Evolutionary conservation across 2,113 vertebrate species (phyloP), one percentile per base, ranked within the genome.

Genomic region (Corythornis cristatus): DNA sequence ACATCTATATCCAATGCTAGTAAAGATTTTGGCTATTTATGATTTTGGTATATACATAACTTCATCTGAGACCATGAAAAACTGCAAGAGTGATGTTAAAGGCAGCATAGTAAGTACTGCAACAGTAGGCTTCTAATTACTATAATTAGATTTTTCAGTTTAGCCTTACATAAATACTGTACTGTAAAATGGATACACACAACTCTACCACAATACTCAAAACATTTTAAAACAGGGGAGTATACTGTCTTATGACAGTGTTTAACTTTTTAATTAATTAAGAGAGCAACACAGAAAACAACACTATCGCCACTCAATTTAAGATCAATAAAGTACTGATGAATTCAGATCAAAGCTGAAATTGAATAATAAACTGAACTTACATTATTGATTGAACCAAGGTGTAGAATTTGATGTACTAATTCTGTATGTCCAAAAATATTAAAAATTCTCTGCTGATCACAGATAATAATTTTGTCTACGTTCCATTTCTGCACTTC

Each of bases 331-430:
- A 93, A 79, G 54, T 66, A 82, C 78, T 92, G 83, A 92, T 93
- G 48, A 96, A 92, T 90, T 95, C 77, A 93, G 77, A 94, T 95
- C 81, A 92, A 92, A 95, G 84, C 60, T 89, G 78, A 90, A 96
- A 85, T 66, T 58, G 78, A 94, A 60, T 92, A 94, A 96, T 85
- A 96, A 96, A 89, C 45, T 93, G 65, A 86, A 94, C 86, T 76
- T 79, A 70, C 3, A 0, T 40, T 92, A 94, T 75, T 93, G 92
- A 96, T 61, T 2, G 12, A 89, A 73, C 26, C 51, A 82, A 93
- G 23, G 64, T 71, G 37, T 33, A 73, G 54, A 92, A 90, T 91
- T 92, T 84, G 89, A 89, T 85, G 84, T 31, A 16, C 62, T 94
- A 93, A 92, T 92, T 81, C 67, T 85, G 5, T 28, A 66, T 25